A percentile compares a stretch with the other conserved stretches of the same genome.
phyloP scores from a whole-genome alignment of 2,797 vertebrate genomes.

The Epinephelus malabaricus region DNA sequence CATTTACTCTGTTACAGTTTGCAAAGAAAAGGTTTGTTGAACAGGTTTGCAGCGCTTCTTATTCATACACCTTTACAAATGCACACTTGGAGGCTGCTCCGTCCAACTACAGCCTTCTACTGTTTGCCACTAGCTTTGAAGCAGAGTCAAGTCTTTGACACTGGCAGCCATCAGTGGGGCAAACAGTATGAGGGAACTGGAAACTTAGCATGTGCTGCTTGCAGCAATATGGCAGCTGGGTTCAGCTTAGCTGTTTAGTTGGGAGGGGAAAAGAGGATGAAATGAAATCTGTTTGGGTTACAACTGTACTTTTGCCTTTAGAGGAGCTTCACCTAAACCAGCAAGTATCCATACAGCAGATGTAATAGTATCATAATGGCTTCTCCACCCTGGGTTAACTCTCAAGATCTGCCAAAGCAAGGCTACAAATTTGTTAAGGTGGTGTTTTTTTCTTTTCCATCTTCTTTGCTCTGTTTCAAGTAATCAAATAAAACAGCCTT shows the following conservation, averaged over 20 bases:
- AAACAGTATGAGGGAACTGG: constrained; percentile 28
- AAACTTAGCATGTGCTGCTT: constrained; percentile 37
- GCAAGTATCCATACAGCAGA: not conserved
- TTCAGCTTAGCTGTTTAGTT: constrained; percentile 44
- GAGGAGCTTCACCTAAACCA: constrained; percentile 12
- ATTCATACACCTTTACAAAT: constrained; percentile 53
- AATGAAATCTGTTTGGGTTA: constrained; percentile 30
- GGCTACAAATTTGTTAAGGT: not conserved
- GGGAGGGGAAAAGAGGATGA: not conserved
- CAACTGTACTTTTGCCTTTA: not conserved
- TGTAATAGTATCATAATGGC: not conserved
- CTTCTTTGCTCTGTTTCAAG: not conserved
- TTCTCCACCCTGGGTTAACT: constrained; percentile 19
- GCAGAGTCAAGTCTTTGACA: constrained; percentile 58
- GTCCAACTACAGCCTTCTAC: constrained; percentile 30
- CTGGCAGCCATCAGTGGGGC: constrained; percentile 36
- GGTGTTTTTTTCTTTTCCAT: not conserved
- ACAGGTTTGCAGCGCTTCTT: constrained; percentile 43
- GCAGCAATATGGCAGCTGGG: constrained; percentile 50
- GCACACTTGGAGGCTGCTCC: constrained; percentile 29
- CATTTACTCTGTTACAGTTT: constrained; percentile 43
- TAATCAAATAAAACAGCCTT: not conserved
- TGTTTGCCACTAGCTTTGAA: constrained; percentile 60
- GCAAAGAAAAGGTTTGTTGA: constrained; percentile 37
- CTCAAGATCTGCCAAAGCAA: not conserved